These are phyloP conservation scores for Metalampra italica DNA, from an alignment of 2,888 invertebrate genomes.

Conservation along the genomic window DNA sequence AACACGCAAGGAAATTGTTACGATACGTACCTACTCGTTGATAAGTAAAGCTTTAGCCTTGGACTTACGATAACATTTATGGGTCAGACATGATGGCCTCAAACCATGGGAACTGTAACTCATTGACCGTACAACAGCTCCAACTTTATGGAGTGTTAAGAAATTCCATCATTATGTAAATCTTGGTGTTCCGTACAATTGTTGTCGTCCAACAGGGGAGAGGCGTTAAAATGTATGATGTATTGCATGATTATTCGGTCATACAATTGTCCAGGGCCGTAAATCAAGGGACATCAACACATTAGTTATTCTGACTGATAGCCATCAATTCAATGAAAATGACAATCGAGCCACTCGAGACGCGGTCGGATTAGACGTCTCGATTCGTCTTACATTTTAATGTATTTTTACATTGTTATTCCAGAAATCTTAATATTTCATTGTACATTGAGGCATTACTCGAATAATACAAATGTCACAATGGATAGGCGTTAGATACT, in stretches of 20 bases:
- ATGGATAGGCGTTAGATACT: conserved; percentile 14
- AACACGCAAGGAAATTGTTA: background rate
- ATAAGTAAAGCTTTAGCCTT: conserved; percentile 24
- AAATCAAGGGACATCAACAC: conserved; percentile 51
- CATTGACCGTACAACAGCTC: conserved; percentile 15
- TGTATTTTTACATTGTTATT: conserved; percentile 37
- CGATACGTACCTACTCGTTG: background rate
- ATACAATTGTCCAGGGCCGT: conserved; percentile 36
- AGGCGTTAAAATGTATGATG: conserved; percentile 47
- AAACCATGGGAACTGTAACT: conserved; percentile 14
- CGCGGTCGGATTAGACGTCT: conserved; percentile 63
- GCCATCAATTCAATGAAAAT: conserved; percentile 41
- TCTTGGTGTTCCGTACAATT: conserved; percentile 27
- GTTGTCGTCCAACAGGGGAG: conserved; percentile 30
- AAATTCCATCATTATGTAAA: conserved; percentile 57
- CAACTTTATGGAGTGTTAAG: conserved; percentile 4
- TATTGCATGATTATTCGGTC: conserved; percentile 35
- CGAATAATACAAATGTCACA: conserved; percentile 13
- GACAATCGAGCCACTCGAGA: conserved; percentile 49
- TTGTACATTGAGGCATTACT: conserved; percentile 26
- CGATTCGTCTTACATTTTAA: conserved; percentile 58
- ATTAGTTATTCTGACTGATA: conserved; percentile 49
- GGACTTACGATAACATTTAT: conserved; percentile 38
- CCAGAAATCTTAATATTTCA: conserved; percentile 31
- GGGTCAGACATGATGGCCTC: conserved; percentile 17